Evolutionary conservation across 2,113 vertebrate genomes (phyloP).

Genomic region (Microcebus jonahi): DNA sequence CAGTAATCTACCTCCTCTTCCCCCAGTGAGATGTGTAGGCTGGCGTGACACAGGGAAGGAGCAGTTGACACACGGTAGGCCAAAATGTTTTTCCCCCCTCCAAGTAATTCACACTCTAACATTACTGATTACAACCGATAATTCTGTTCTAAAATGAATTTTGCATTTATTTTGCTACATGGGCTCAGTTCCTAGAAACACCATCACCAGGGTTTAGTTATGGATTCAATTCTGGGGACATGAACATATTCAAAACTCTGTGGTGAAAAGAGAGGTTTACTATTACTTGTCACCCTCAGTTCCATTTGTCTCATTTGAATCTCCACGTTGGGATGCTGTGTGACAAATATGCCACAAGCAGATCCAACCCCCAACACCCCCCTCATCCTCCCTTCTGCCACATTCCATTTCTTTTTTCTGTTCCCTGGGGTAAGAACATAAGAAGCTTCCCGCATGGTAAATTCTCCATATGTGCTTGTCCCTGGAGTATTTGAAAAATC

Average conservation of each 20-base stretch:
- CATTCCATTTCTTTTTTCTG: background rate
- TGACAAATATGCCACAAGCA: background rate
- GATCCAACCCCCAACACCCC: too few species aligned
- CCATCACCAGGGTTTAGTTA: background rate
- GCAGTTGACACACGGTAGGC: background rate
- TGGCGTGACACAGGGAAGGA: background rate
- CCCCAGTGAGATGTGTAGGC: background rate
- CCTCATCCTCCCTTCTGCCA: too few species aligned
- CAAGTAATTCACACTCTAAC: background rate
- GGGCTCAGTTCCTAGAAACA: background rate
- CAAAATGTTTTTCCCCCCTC: background rate
- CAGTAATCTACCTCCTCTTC: background rate
- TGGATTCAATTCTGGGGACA: background rate
- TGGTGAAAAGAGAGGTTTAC: background rate
- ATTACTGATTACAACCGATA: background rate
- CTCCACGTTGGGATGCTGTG: background rate
- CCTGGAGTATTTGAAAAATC: constrained; percentile 40
- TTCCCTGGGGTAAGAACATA: background rate
- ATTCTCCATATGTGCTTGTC: background rate
- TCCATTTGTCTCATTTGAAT: background rate
- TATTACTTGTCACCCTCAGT: background rate
- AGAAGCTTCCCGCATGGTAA: background rate
- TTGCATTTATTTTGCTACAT: background rate
- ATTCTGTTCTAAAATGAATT: background rate
- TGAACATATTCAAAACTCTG: background rate